These are phyloP conservation scores for Carcharodon carcharias DNA, from an alignment of 2,797 vertebrate genomes.

Conservation along the genomic window DNA sequence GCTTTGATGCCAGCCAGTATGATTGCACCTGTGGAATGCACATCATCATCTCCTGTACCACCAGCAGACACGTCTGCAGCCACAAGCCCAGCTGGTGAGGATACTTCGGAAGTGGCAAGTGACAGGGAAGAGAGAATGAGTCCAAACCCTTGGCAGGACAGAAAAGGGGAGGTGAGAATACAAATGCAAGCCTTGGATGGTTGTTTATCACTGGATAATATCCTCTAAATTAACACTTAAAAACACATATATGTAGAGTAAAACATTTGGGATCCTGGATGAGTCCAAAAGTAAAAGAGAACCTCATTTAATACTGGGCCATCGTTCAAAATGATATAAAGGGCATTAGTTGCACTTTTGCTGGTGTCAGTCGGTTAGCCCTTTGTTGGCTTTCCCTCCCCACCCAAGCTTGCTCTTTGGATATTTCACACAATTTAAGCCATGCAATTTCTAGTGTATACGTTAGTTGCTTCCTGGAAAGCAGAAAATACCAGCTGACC, in stretches of 20 bases:
- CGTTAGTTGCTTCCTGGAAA: background rate
- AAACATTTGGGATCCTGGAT: background rate
- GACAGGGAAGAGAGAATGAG: slow-evolving; percentile 81
- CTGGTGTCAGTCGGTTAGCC: background rate
- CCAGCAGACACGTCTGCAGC: slow-evolving; percentile 68
- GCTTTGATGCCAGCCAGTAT: slow-evolving; percentile 94
- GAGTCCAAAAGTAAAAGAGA: background rate
- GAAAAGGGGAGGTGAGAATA: slow-evolving; percentile 75
- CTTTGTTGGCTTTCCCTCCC: background rate
- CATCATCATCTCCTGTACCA: slow-evolving; percentile 76
- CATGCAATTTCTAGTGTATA: background rate
- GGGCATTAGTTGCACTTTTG: background rate
- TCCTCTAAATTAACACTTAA: background rate
- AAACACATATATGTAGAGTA: background rate
- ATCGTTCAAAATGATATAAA: background rate
- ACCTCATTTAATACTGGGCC: background rate
- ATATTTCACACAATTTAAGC: background rate
- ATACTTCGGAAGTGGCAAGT: slow-evolving; percentile 62
- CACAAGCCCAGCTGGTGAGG: slow-evolving; percentile 69
- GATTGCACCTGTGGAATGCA: slow-evolving; percentile 89
- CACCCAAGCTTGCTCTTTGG: background rate
- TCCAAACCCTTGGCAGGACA: slow-evolving; percentile 90
- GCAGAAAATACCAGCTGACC: background rate
- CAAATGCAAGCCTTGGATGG: background rate
- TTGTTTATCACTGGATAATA: no score